These are phyloP conservation scores for Sinocyclocheilus grahami DNA, from an alignment of 2,113 vertebrate species.

Conservation along the genomic window DNA sequence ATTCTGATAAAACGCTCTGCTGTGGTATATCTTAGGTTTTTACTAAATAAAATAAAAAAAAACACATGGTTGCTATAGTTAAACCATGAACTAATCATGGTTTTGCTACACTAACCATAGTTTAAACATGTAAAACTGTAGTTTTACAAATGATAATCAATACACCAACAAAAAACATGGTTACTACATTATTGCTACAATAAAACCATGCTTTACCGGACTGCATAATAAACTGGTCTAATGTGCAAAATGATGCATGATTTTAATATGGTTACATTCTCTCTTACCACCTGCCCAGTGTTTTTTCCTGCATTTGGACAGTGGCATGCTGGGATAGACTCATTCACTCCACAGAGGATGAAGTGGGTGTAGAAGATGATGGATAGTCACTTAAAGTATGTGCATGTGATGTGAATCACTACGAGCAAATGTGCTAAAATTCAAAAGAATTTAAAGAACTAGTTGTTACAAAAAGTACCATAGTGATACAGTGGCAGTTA, in stretches of 20 bases:
- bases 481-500: neutral
- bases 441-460: neutral
- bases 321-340: neutral
- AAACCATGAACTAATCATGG: too few species aligned
- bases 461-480: neutral
- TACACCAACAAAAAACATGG: too few species aligned
- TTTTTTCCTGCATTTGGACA: neutral
- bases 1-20: neutral
- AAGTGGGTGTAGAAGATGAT: neutral
- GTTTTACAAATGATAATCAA: too few species aligned
- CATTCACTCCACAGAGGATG: neutral
- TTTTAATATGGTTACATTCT: neutral
- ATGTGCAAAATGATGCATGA: too few species aligned
- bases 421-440: neutral
- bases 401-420: neutral
- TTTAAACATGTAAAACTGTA: too few species aligned
- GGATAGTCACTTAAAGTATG: neutral
- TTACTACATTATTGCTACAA: too few species aligned
- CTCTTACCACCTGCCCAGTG: neutral
- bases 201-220: too few species aligned
- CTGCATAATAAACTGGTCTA: too few species aligned
- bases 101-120: too few species aligned
- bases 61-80: too few species aligned
- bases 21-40: neutral
- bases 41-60: too few species aligned